Evolutionary conservation across 2,113 vertebrate genomes (phyloP), one percentile per base, ranked within the genome.

Genomic region (Pogona vitticeps): DNA sequence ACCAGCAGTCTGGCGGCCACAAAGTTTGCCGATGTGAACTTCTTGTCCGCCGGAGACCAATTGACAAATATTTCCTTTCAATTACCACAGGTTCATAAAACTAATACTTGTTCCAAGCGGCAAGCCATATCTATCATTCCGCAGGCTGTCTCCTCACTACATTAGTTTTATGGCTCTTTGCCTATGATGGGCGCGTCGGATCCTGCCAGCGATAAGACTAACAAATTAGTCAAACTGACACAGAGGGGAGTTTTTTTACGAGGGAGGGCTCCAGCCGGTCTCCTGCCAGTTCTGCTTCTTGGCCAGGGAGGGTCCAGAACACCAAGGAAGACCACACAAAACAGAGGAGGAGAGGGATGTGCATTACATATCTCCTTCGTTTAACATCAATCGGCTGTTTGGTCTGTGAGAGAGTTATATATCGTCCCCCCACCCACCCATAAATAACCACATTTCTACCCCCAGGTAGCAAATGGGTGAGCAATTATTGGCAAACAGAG

Each of bases 221-320:
- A 96, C 96, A 96, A 97, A 97, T 97, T 96, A 96, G 96, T 97
- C 96, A 96, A 94, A 96, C 96, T 96, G 96, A 96, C 96, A 96
- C 94, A 90, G 89, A 95, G 93, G 84, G 84, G 88, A 78, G 38
- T 82, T 77, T 82, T 77, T 86, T 89, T 82, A 82, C 8, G 12
- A 78, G 72, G 56, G 52, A 36, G 0, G 81, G 75, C 59, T 80
- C 82, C 71, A 75, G 68, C n/a, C 20, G 76, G 82, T 70, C 70
- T 65, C 82, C 26, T 76, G 52, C 89, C 52, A 23, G 1, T 31
- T 42, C 71, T 26, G 40, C 33, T 17, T 31, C 38, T 61, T 3
- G 9, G 38, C 81, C 28, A 1, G 58, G 42, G 42, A 68, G 2
- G 12, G 40, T 52, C 4, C 9, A 31, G 67, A 65, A 31, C 31